Base-by-base conservation (phyloP, 2,797 vertebrate genomes). In the Leptoclinus maculatus region DNA sequence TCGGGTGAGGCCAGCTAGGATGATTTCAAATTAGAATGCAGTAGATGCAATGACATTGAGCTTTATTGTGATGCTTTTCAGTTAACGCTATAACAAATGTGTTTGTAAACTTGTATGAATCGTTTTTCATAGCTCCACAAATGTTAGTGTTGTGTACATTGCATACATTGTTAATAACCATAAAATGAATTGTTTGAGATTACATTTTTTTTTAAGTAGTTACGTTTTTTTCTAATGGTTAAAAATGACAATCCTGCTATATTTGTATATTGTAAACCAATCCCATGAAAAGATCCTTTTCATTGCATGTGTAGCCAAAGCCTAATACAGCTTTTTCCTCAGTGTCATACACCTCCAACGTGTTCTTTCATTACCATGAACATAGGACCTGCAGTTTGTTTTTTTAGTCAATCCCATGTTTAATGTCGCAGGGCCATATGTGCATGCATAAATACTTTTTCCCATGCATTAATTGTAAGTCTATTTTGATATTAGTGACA, bases 11-110 rank as follows among this genome's bases (percentile, higher is more conserved):
- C 34, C 58, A 41, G 12, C 62, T 74, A 49, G 38, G 80, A 89
- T 87, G 66, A 85, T 88, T 91, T 82, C 54, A 78, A 13, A 88
- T 91, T 90, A 87, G 86, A 85, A 90, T 85, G 66, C 75, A 90
- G 80, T 73, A 73, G 66, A 83, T 80, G 65, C 66, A 66, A 16
- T 88, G 80, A 87, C 79, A 87, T 70, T 87, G 77, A 79, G 64
- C 51, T 88, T 90, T 83, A 86, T 79, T 74, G 66, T 77, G 77
- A 84, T 71, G 81, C 74, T 69, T 89, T 86, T 88, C 72, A 83
- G 74, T 92, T 88, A 87, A 29, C 59, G 71, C 70, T 54, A 27
- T 82, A 77, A 83, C 89, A 89, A 83, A 85, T 78, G 56, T 79
- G 77, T 67, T 63, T 56, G 3, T 83, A 21, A 71, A 65, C 45